Percentiles rank a stretch among this genome's conserved stretches.
These are phyloP conservation scores for Listronotus bonariensis DNA, from an alignment of 1,140 invertebrate genomes.

Conservation along the genomic window DNA sequence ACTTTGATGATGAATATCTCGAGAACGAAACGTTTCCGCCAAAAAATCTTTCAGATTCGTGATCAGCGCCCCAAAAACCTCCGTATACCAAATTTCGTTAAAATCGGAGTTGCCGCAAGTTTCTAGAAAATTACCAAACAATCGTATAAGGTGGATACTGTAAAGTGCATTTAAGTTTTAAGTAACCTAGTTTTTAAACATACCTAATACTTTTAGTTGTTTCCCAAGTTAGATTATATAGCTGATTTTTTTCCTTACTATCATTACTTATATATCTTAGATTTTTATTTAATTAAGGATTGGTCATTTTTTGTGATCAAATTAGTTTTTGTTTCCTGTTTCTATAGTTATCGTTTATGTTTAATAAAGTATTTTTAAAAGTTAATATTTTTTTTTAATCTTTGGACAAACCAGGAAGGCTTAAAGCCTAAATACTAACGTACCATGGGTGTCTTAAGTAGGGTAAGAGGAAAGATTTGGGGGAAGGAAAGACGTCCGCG, in stretches of 20 bases:
- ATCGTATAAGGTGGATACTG: conserved; percentile 11
- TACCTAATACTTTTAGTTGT: conserved; percentile 4
- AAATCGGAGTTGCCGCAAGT: no score
- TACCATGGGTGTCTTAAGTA: no score
- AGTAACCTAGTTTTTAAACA: conserved; percentile 1
- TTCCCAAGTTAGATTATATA: conserved; percentile 16
- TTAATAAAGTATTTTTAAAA: conserved; percentile 50
- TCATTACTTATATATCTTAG: not conserved
- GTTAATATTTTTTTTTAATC: not conserved
- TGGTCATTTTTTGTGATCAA: conserved; percentile 36
- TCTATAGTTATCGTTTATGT: conserved; percentile 43
- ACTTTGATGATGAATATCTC: no score
- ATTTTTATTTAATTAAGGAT: conserved; percentile 15
- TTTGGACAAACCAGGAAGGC: no score
- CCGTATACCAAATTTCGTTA: no score
- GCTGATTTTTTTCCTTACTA: conserved; percentile 4
- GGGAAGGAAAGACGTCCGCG: no score
- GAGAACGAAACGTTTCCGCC: no score
- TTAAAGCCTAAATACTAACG: no score
- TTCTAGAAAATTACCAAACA: no score
- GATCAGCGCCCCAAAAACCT: no score
- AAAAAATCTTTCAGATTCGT: no score
- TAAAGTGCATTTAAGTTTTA: conserved; percentile 16
- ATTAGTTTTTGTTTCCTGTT: conserved; percentile 42
- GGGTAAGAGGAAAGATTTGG: no score